phyloP scores from a whole-genome alignment of 2,888 invertebrate genomes.

The Notocelia uddmanniana region DNA sequence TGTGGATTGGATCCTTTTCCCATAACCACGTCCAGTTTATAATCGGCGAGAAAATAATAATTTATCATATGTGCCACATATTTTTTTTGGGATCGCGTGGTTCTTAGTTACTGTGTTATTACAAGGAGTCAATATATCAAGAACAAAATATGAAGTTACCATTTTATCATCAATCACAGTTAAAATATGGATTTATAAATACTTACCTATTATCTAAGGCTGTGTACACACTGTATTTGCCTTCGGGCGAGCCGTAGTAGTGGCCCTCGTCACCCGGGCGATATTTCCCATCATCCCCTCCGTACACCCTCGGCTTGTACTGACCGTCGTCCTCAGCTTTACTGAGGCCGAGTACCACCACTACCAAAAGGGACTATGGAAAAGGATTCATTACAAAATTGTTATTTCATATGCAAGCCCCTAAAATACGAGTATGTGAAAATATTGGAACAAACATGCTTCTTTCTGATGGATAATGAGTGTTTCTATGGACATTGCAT shows the following conservation, averaged over 20 bases:
- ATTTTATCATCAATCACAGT: no score
- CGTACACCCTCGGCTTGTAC: constrained; percentile 73
- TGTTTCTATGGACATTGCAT: no score
- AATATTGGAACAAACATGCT: neutral
- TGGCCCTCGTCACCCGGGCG: constrained; percentile 60
- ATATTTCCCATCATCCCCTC: constrained; percentile 69
- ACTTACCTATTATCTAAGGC: constrained; percentile 50
- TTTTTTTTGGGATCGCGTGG: no score
- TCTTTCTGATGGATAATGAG: neutral
- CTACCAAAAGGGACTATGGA: constrained; percentile 59
- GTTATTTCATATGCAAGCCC: neutral
- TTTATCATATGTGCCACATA: no score
- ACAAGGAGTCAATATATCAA: no score
- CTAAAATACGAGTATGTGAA: neutral
- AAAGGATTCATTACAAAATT: neutral
- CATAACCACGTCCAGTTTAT: no score
- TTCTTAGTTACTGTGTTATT: no score
- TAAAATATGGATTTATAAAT: neutral
- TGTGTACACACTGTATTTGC: constrained; percentile 55
- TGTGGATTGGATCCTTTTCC: no score
- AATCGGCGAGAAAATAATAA: no score
- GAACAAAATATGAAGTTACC: no score
- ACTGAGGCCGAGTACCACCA: constrained; percentile 59
- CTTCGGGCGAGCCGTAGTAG: constrained; percentile 56
- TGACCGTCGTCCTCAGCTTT: constrained; percentile 75